Conservation (phyloP, 2,113 vertebrate species). For the Cinclus cinclus region DNA sequence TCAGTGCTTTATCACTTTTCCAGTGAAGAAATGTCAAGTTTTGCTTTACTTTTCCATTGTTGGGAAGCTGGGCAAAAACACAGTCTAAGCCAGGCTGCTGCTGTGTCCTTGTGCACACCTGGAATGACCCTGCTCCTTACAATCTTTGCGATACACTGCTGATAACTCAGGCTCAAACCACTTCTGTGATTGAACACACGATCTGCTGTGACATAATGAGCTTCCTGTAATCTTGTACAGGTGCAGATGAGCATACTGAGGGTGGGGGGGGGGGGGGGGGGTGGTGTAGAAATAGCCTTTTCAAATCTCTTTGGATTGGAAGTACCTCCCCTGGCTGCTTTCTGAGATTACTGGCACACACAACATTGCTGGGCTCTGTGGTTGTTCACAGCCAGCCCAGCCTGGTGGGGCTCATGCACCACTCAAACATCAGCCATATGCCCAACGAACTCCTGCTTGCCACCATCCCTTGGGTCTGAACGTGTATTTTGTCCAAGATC, state of each 20-base stretch:
- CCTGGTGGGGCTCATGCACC: not conserved
- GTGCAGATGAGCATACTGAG: not conserved
- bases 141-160: not conserved
- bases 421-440: not conserved
- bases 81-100: not conserved
- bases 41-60: not conserved
- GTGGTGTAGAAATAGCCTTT: not conserved
- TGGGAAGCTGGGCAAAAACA: not conserved
- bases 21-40: not conserved
- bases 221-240: not conserved
- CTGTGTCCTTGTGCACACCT: not conserved
- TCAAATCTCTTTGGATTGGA: not conserved
- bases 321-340: not conserved
- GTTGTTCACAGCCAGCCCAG: not conserved
- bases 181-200: not conserved
- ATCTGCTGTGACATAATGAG: not conserved
- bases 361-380: rapidly evolving
- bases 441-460: not conserved
- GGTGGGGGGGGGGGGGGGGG: too few relatives aligned
- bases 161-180: not conserved
- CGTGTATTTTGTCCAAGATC: not conserved
- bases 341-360: not conserved
- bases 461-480: not conserved
- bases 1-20: not conserved
- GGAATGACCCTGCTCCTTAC: not conserved